A percentile compares a stretch with the other conserved stretches of the same genome.
phyloP scores from a whole-genome alignment of 2,113 vertebrate species.

The Gymnobelideus leadbeateri region DNA sequence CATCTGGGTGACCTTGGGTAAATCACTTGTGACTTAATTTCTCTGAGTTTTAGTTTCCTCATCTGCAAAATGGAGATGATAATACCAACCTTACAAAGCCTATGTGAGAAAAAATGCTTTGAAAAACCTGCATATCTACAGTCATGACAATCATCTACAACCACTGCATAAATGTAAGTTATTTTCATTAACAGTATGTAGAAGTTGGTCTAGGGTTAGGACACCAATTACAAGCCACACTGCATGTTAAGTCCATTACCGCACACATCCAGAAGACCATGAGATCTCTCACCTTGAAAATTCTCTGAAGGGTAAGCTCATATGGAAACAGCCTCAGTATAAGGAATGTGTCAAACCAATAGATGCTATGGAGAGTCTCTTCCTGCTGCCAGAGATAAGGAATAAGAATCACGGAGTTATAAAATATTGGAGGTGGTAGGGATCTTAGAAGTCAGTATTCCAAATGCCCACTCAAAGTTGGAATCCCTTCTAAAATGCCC shows the following conservation, averaged over 20 bases:
- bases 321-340: background rate
- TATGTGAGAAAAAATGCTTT: background rate
- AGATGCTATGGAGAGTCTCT: background rate
- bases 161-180: background rate
- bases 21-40: background rate
- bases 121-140: background rate
- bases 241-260: background rate
- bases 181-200: background rate
- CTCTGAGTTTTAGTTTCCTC: background rate
- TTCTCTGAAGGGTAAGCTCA: background rate
- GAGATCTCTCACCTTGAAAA: background rate
- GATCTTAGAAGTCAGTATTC: background rate
- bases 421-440: background rate
- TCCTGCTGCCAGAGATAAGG: background rate
- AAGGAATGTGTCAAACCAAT: background rate
- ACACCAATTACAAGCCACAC: background rate
- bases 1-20: background rate
- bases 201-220: background rate
- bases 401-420: background rate
- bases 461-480: background rate
- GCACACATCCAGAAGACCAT: background rate
- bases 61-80: background rate
- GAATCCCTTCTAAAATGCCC: background rate
- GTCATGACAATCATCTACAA: background rate
- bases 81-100: background rate